These are phyloP conservation scores for Caenorhabditis doughertyi DNA, from an alignment of 2,888 invertebrate genomes.

Conservation along the genomic window DNA sequence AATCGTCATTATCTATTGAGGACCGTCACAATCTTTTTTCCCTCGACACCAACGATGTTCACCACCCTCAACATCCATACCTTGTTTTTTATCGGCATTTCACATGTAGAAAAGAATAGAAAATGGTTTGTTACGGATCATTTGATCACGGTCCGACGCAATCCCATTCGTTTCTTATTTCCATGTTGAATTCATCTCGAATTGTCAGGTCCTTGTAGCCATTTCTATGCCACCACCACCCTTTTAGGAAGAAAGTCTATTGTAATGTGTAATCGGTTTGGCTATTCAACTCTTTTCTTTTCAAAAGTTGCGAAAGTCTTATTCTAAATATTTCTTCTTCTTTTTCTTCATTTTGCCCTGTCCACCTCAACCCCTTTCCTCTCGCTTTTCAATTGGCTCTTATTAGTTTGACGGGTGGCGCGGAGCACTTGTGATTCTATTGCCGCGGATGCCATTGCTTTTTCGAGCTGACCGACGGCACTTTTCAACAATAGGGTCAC, in stretches of 20 bases:
- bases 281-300: slow-evolving; percentile 37
- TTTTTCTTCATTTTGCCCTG: slow-evolving; percentile 1
- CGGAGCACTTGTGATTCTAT: slow-evolving; percentile 58
- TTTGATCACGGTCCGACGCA: slow-evolving; percentile 44
- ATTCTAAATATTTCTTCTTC: slow-evolving; percentile 23
- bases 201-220: background rate
- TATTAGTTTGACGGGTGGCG: slow-evolving; percentile 57
- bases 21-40: slow-evolving; percentile 29
- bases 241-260: slow-evolving; percentile 31
- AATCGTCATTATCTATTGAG: slow-evolving; percentile 13
- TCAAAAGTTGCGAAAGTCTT: slow-evolving; percentile 37
- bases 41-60: slow-evolving; percentile 12
- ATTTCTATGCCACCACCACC: slow-evolving; percentile 40
- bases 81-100: slow-evolving; percentile 38
- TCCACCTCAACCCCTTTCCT: slow-evolving; percentile 11
- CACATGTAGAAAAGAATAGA: slow-evolving; percentile 13
- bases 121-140: slow-evolving; percentile 53
- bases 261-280: slow-evolving; percentile 43
- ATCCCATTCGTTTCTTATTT: slow-evolving; percentile 33
- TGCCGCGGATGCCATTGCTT: slow-evolving; percentile 44
- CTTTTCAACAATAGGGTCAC: slow-evolving; percentile 41
- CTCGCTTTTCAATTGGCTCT: slow-evolving; percentile 62
- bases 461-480: slow-evolving; percentile 30
- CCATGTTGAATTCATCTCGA: slow-evolving; percentile 44
- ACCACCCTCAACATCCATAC: slow-evolving; percentile 41